phyloP scores from a whole-genome alignment of 2,888 invertebrate genomes.

The Oscheius myriophilus region DNA sequence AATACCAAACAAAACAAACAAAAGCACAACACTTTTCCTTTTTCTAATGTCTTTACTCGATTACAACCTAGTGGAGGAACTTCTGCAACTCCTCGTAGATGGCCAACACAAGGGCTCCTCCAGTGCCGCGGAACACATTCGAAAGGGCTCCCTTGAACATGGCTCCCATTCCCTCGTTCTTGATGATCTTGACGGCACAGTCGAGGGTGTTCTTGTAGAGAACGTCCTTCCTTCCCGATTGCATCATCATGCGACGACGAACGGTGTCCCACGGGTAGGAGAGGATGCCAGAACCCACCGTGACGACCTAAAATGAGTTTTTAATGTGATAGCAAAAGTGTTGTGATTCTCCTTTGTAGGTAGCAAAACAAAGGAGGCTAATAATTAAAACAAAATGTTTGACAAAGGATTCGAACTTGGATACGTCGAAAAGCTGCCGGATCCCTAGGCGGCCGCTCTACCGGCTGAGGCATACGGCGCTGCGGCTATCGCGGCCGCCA shows the following conservation, averaged over 20 bases:
- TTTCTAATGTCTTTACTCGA: too few species aligned
- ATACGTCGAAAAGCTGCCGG: too few species aligned
- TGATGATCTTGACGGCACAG: conserved; percentile 87
- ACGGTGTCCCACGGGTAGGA: conserved; percentile 97
- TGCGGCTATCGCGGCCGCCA: too few species aligned
- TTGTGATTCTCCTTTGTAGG: too few species aligned
- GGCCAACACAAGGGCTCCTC: conserved; percentile 91
- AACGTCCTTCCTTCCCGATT: conserved; percentile 85
- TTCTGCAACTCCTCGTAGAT: conserved; percentile 82
- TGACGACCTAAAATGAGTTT: conserved; percentile 7
- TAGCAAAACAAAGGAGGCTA: too few species aligned
- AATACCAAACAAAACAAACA: too few species aligned
- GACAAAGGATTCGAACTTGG: too few species aligned
- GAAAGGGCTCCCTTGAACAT: conserved; percentile 81
- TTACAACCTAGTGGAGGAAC: conserved; percentile 34
- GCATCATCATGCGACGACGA: too few species aligned
- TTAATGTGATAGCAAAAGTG: background rate
- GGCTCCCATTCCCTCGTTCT: conserved; percentile 83
- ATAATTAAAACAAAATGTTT: too few species aligned
- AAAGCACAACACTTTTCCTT: too few species aligned
- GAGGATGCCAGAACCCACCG: conserved; percentile 26
- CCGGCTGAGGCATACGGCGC: too few species aligned
- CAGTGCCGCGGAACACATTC: conserved; percentile 79
- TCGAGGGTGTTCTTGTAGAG: conserved; percentile 90
- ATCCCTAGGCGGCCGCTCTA: too few species aligned